Percentiles rank a stretch among this genome's conserved stretches.
Evolutionary conservation across 2,888 invertebrate species (phyloP).

Genomic region (Ypsolopha sequella): DNA sequence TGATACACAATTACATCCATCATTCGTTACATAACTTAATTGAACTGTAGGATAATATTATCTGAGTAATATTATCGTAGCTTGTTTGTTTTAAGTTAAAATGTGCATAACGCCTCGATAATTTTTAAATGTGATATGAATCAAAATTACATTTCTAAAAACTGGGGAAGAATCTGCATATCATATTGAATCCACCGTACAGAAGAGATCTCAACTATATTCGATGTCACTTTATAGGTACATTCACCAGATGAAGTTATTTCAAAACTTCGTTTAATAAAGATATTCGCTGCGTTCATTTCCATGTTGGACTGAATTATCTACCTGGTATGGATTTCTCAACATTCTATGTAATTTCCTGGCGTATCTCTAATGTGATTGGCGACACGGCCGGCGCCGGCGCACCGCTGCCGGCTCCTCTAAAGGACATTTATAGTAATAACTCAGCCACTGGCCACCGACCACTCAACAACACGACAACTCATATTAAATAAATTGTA

Average conservation of each 20-base stretch:
- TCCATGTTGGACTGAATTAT: slow-evolving; percentile 6
- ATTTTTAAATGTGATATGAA: too few species aligned
- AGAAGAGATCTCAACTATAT: too few species aligned
- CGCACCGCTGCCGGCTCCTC: slow-evolving; percentile 38
- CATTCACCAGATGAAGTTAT: not conserved
- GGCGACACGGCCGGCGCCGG: slow-evolving; percentile 55
- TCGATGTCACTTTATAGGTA: too few species aligned
- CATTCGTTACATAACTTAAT: too few species aligned
- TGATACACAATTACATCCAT: too few species aligned
- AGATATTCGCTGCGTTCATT: not conserved
- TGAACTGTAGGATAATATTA: too few species aligned
- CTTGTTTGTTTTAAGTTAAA: too few species aligned
- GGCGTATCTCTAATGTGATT: slow-evolving; percentile 48
- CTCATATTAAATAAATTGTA: slow-evolving; percentile 56
- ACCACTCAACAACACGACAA: slow-evolving; percentile 33
- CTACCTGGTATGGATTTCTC: slow-evolving; percentile 30
- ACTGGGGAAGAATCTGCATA: too few species aligned
- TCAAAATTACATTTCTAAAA: too few species aligned
- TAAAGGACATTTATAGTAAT: slow-evolving; percentile 59
- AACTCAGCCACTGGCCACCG: slow-evolving; percentile 26
- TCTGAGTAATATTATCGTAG: too few species aligned
- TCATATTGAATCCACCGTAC: too few species aligned
- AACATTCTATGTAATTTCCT: slow-evolving; percentile 56
- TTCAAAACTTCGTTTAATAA: not conserved
- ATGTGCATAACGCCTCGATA: too few species aligned